Percentiles rank a stretch among this genome's conserved stretches.
Evolutionary conservation across 1,140 invertebrate species (phyloP).

Genomic region (Pogonognathellus flavescens): DNA sequence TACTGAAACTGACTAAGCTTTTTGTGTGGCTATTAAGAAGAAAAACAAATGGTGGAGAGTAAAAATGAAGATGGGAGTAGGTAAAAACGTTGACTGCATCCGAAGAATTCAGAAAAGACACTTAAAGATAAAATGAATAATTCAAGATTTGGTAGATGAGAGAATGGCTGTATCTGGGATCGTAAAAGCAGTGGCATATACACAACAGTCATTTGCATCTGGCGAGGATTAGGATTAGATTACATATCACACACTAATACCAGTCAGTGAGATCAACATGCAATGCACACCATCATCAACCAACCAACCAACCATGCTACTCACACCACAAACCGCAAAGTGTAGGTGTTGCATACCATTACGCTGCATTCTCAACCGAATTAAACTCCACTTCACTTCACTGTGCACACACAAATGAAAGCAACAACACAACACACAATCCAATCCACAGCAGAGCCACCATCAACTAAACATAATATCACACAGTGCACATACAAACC

Average conservation of each 20-base stretch:
- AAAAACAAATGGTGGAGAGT: not conserved
- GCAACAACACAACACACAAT: no score
- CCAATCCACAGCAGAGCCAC: no score
- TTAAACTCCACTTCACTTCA: conserved; percentile 4
- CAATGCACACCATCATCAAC: conserved; percentile 20
- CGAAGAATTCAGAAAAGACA: conserved; percentile 21
- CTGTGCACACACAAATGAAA: not conserved
- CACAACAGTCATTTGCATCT: conserved; percentile 28
- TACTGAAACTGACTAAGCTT: not conserved
- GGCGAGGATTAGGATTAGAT: conserved; percentile 31
- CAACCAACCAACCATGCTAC: conserved; percentile 40
- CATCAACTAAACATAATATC: no score
- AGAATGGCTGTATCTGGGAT: not conserved
- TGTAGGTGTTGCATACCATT: conserved; percentile 48
- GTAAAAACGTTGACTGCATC: not conserved
- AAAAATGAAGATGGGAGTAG: not conserved
- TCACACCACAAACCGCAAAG: conserved; percentile 45
- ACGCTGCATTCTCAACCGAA: conserved; percentile 28
- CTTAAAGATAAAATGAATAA: conserved; percentile 46
- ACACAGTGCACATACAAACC: no score
- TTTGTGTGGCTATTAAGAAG: not conserved
- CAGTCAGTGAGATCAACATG: conserved; percentile 38
- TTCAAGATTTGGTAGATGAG: conserved; percentile 32
- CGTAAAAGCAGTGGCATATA: not conserved
- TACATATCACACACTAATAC: not conserved